These are phyloP conservation scores for Osmerus eperlanus DNA, from an alignment of 2,113 vertebrate species.

Conservation along the genomic window DNA sequence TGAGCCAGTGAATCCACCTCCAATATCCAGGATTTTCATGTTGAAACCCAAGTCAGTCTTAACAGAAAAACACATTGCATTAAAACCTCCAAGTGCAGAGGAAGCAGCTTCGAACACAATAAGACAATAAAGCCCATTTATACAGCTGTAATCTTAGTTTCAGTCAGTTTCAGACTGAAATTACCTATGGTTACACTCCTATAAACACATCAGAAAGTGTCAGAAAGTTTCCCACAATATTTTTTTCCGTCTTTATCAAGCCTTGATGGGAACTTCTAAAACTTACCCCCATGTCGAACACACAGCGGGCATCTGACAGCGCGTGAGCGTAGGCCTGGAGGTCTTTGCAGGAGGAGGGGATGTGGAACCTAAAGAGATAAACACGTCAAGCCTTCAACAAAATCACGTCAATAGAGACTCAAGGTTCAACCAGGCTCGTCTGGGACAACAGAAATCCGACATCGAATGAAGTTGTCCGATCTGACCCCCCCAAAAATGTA, in stretches of 20 bases:
- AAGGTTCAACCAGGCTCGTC: no score
- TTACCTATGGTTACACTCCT: background rate
- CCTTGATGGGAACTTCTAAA: no score
- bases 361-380: conserved; percentile 80
- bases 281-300: conserved; percentile 96
- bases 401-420: no score
- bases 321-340: conserved; percentile 86
- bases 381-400: background rate
- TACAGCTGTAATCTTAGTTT: no score
- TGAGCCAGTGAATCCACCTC: conserved; percentile 90
- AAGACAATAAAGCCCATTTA: no score
- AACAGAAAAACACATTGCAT: background rate
- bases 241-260: background rate
- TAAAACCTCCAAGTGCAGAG: background rate
- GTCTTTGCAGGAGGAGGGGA: conserved; percentile 88
- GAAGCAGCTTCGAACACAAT: background rate
- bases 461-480: no score
- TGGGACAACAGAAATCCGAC: no score
- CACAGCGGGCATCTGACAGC: conserved; percentile 92
- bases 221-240: background rate
- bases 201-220: background rate
- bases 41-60: conserved; percentile 93
- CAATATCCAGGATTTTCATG: conserved; percentile 93
- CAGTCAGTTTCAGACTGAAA: background rate
- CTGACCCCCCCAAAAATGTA: no score